These are phyloP conservation scores for Alauda arvensis DNA, from an alignment of 2,797 vertebrate species.

Conservation along the genomic window DNA sequence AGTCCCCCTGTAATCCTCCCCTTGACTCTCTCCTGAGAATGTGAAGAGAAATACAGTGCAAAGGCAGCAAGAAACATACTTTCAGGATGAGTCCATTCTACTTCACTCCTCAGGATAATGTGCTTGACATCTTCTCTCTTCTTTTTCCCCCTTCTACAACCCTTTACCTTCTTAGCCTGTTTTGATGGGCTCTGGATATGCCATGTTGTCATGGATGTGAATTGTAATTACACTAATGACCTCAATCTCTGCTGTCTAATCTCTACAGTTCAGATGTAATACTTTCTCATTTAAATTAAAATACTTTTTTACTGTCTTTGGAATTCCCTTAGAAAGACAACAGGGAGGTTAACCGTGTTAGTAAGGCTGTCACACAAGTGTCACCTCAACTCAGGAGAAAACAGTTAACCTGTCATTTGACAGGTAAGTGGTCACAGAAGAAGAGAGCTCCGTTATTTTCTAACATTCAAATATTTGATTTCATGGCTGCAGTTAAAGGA, in stretches of 20 bases:
- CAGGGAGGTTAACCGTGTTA: background rate
- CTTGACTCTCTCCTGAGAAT: background rate
- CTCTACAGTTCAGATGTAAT: background rate
- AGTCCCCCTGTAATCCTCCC: fast-evolving
- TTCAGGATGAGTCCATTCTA: background rate
- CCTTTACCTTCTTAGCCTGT: background rate
- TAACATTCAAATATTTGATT: background rate
- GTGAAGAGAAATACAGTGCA: background rate
- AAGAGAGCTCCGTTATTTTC: background rate
- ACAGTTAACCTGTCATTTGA: background rate
- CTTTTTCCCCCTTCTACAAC: background rate
- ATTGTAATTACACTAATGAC: background rate
- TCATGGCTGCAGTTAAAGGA: background rate
- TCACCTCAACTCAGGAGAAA: background rate
- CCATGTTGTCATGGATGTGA: background rate
- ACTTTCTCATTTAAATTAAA: background rate
- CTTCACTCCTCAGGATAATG: background rate
- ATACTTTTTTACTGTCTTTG: background rate
- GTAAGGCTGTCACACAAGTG: background rate
- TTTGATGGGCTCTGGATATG: background rate
- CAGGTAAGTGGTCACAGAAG: background rate
- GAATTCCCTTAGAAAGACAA: background rate
- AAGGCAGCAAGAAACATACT: background rate
- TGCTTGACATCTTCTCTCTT: background rate
- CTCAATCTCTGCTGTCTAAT: background rate